A percentile compares a stretch with the other conserved stretches of the same genome.
phyloP scores from a whole-genome alignment of 2,113 vertebrate species.

The Takifugu flavidus region DNA sequence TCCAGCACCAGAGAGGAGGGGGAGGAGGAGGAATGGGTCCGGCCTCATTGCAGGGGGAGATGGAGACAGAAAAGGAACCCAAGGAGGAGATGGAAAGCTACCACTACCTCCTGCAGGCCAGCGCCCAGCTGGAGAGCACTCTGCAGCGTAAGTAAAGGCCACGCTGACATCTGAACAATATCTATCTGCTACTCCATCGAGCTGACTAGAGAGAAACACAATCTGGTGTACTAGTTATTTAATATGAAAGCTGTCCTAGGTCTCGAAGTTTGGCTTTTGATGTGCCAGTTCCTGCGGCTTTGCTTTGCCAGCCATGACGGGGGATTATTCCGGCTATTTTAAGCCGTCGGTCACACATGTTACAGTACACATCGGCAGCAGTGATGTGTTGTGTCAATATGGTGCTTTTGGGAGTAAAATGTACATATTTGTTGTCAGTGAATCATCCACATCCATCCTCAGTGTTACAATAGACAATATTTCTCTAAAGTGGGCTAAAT shows the following conservation, averaged over 20 bases:
- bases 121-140: conserved; percentile 76
- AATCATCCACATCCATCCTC: no score
- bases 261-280: conserved; percentile 20
- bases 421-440: no score
- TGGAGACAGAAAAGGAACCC: conserved; percentile 53
- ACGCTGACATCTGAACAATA: not conserved
- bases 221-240: not conserved
- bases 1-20: conserved; percentile 16
- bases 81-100: conserved; percentile 80
- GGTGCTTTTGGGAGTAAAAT: no score
- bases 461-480: no score
- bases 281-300: conserved; percentile 40
- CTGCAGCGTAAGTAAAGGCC: conserved; percentile 77
- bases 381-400: conserved; percentile 25
- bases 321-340: conserved; percentile 62
- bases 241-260: conserved; percentile 3
- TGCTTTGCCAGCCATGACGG: conserved; percentile 32
- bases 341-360: conserved; percentile 42
- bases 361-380: conserved; percentile 32
- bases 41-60: conserved; percentile 64
- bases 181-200: no score
- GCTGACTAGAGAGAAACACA: not conserved
- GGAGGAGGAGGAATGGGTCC: conserved; percentile 72
- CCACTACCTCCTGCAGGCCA: conserved; percentile 79
- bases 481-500: no score